phyloP scores from a whole-genome alignment of 2,888 invertebrate species.

The Sicus ferrugineus region DNA sequence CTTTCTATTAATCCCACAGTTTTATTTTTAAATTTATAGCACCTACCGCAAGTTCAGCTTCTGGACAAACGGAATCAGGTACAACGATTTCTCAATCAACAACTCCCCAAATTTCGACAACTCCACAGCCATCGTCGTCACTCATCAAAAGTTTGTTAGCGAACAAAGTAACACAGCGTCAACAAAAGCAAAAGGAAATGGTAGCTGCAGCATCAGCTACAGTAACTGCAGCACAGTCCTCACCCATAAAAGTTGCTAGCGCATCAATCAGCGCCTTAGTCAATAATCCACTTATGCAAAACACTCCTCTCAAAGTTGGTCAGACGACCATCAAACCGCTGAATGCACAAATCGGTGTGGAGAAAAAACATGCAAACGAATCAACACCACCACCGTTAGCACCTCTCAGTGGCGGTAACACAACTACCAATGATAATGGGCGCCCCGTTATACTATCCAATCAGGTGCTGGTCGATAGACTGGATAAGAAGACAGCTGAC shows the following conservation, averaged over 20 bases:
- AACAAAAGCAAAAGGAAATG: constrained; percentile 70
- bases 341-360: constrained; percentile 52
- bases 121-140: constrained; percentile 69
- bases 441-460: constrained; percentile 65
- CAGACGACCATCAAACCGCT: constrained; percentile 63
- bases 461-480: constrained; percentile 83
- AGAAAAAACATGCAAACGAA: constrained; percentile 57
- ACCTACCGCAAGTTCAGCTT: neutral
- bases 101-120: neutral
- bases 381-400: constrained; percentile 62
- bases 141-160: constrained; percentile 93
- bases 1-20: too few species aligned
- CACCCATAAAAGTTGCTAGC: constrained; percentile 57
- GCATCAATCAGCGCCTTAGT: constrained; percentile 61
- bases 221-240: constrained; percentile 53
- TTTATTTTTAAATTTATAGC: too few species aligned
- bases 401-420: constrained; percentile 57
- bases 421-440: constrained; percentile 62
- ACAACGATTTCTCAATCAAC: neutral
- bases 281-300: constrained; percentile 62
- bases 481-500: constrained; percentile 75
- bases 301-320: constrained; percentile 61
- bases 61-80: neutral
- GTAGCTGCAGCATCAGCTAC: constrained; percentile 63
- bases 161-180: constrained; percentile 84